Percentiles rank a stretch among this genome's conserved stretches.
Evolutionary conservation across 2,113 vertebrate species (phyloP).

Genomic region (Istiophorus platypterus): DNA sequence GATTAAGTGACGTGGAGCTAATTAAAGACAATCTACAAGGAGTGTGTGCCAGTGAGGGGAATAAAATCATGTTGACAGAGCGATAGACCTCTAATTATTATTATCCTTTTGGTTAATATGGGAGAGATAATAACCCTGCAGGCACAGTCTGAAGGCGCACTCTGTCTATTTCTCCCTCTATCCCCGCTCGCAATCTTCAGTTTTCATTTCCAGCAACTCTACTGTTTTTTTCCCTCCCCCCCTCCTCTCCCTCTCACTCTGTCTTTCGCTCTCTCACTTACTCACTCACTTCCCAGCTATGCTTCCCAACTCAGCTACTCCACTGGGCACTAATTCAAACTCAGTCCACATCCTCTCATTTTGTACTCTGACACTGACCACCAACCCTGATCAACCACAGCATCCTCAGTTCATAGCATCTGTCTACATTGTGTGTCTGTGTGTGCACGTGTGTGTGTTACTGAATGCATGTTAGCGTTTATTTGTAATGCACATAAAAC

Average conservation of each 20-base stretch:
- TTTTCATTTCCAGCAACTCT: slow-evolving; percentile 65
- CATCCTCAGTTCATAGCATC: slow-evolving; percentile 40
- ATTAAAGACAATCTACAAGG: slow-evolving; percentile 80
- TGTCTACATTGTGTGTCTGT: slow-evolving; percentile 5
- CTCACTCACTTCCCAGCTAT: slow-evolving; percentile 31
- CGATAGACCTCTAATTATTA: slow-evolving; percentile 75
- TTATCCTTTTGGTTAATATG: slow-evolving; percentile 71
- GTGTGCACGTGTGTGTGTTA: slow-evolving; percentile 12
- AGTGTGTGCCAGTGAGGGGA: slow-evolving; percentile 66
- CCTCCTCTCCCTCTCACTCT: too few species aligned
- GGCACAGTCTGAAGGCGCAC: slow-evolving; percentile 53
- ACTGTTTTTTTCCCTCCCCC: slow-evolving; percentile 24
- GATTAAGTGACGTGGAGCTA: slow-evolving; percentile 77
- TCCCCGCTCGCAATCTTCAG: slow-evolving; percentile 51
- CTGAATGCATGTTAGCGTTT: not conserved
- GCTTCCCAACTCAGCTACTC: slow-evolving; percentile 43
- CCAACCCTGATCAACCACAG: slow-evolving; percentile 53
- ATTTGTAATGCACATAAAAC: not conserved
- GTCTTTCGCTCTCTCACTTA: slow-evolving; percentile 30
- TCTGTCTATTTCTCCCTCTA: slow-evolving; percentile 51
- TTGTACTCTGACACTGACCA: slow-evolving; percentile 59
- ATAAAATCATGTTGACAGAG: slow-evolving; percentile 71
- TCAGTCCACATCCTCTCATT: slow-evolving; percentile 64
- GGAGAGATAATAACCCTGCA: slow-evolving; percentile 73
- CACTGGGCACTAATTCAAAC: slow-evolving; percentile 65